phyloP scores from a whole-genome alignment of 2,888 invertebrate species.

The Brachyptera putata region DNA sequence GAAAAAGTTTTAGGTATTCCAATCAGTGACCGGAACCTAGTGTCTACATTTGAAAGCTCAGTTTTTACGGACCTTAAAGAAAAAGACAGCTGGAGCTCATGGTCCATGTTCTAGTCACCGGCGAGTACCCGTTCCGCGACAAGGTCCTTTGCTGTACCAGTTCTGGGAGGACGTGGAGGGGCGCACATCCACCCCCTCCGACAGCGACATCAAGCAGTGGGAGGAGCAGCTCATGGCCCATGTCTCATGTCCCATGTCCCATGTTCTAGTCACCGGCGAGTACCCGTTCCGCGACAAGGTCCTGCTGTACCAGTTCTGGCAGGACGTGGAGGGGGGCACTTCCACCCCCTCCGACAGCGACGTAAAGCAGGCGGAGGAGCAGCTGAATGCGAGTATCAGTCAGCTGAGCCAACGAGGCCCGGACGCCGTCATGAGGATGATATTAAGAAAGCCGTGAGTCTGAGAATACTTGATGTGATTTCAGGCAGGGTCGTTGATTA shows the following conservation, averaged over 20 bases:
- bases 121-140: constrained; percentile 77
- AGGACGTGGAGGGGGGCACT: constrained; percentile 62
- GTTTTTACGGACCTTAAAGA: too few species aligned
- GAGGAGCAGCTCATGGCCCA: constrained; percentile 70
- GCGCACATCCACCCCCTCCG: constrained; percentile 51
- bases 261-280: constrained; percentile 62
- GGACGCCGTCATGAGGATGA: constrained; percentile 74
- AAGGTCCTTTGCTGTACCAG: constrained; percentile 76
- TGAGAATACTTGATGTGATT: not conserved
- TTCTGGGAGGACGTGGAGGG: constrained; percentile 70
- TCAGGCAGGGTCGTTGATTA: too few species aligned
- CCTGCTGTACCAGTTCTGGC: constrained; percentile 74
- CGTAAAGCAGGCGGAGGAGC: constrained; percentile 61
- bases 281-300: constrained; percentile 80
- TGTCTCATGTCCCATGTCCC: too few species aligned
- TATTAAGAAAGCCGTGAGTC: constrained; percentile 72
- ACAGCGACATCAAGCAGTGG: constrained; percentile 59
- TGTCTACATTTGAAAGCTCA: too few species aligned
- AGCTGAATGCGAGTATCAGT: constrained; percentile 61
- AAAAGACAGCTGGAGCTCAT: too few species aligned
- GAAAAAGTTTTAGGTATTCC: too few species aligned
- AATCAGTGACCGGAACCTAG: too few species aligned
- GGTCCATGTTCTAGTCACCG: constrained; percentile 55
- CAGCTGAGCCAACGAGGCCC: constrained; percentile 67
- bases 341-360: constrained; percentile 55